Conservation (phyloP, 1,140 invertebrate species). For the Tribolium madens region DNA sequence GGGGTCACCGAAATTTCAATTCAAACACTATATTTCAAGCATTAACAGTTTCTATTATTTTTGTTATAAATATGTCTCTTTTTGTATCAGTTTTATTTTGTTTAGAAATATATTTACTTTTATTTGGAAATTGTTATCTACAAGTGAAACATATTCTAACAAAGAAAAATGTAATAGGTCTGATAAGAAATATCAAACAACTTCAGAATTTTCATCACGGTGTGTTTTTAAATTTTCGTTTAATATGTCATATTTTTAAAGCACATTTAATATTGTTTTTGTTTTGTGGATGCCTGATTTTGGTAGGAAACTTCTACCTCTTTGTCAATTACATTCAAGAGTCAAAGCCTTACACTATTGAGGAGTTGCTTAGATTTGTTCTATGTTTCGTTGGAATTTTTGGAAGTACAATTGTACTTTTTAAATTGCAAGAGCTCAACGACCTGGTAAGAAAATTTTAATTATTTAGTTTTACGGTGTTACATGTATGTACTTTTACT, state of each 20-base stretch:
- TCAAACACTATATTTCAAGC: background rate
- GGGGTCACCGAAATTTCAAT: background rate
- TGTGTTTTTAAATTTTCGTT: background rate
- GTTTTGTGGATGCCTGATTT: background rate
- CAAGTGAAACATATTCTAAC: background rate
- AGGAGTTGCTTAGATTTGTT: background rate
- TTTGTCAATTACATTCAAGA: background rate
- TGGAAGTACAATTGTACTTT: background rate
- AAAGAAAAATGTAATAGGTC: background rate
- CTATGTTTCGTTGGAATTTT: background rate
- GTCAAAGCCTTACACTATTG: background rate
- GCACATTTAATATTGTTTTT: background rate
- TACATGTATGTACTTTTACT: too few relatives aligned
- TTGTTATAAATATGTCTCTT: background rate
- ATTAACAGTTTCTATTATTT: background rate
- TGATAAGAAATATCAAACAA: background rate
- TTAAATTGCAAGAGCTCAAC: background rate
- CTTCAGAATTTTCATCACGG: background rate
- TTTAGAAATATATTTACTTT: background rate
- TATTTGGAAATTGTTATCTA: background rate
- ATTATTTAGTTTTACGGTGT: too few relatives aligned
- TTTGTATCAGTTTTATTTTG: background rate
- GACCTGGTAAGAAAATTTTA: background rate
- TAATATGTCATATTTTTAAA: background rate
- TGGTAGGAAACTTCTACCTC: background rate